phyloP scores from a whole-genome alignment of 2,888 invertebrate genomes.

The Auanema sp. region DNA sequence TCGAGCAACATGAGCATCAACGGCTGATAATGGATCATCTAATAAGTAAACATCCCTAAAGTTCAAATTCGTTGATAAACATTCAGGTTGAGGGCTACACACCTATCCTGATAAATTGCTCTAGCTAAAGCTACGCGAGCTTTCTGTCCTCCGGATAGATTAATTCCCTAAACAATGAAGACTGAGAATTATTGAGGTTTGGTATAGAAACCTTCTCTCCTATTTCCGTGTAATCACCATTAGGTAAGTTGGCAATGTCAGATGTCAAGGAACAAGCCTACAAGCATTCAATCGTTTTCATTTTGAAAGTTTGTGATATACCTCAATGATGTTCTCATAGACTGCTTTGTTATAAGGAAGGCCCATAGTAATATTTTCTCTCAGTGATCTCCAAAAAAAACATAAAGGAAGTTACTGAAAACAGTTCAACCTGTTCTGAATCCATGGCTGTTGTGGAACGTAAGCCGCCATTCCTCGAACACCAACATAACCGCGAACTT shows the following conservation, averaged over 20 bases:
- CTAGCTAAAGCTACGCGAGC: conserved; percentile 84
- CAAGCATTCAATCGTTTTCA: conserved; percentile 2
- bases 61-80: background rate
- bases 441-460: conserved; percentile 96
- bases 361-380: conserved; percentile 29
- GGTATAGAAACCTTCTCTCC: conserved; percentile 51
- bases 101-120: conserved; percentile 79
- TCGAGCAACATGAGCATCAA: conserved; percentile 94
- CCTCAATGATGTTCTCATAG: conserved; percentile 17
- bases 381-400: no score
- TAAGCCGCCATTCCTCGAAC: conserved; percentile 74
- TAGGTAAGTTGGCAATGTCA: conserved; percentile 51
- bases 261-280: conserved; percentile 52
- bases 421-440: conserved; percentile 82
- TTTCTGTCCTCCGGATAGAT: conserved; percentile 62
- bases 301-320: background rate
- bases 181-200: background rate
- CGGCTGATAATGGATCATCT: conserved; percentile 92
- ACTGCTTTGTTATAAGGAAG: conserved; percentile 19
- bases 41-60: conserved; percentile 81
- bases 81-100: background rate
- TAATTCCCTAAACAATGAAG: conserved; percentile 50
- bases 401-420: no score
- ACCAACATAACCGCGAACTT: conserved; percentile 52
- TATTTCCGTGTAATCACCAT: conserved; percentile 60